Evolutionary conservation across 2,113 vertebrate genomes (phyloP), one percentile per base, ranked within the genome.

Genomic region (Daubentonia madagascariensis): DNA sequence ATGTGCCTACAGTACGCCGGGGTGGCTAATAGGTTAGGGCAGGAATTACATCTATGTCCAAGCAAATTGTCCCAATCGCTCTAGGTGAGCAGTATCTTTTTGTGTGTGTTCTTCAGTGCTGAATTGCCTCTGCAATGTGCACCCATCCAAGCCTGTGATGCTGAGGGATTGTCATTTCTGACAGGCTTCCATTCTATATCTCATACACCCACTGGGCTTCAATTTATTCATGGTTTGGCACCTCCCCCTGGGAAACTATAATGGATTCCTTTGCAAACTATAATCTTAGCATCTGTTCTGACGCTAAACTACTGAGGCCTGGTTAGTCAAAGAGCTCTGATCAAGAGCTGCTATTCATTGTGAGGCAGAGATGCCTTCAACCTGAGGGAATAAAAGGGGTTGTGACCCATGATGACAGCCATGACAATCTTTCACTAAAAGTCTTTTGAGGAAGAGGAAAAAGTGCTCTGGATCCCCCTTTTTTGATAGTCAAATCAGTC

Each of bases 321-420:
- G 48, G 37, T 50, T n/a, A 57, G 6, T 43, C 32, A 40, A 48
- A 76, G 68, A 30, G 48, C 45, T 89, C n/a, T 68, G 45, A 85
- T 81, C 22, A 57, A 57, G 79, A 75, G 37, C 18, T 14, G 4
- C 25, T 67, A 9, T 17, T 57, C 28, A 17, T 10, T 2, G 7
- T 70, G 4, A 32, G 7, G 28, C 8, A 78, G 65, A 32, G 63
- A 48, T 0, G 1, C 11, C 45, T 48, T 50, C 48, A 12, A 23
- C 32, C 18, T 11, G 23, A 28, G 22, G 23, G 5, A 30, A 1
- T 1, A 7, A 20, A 2, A 35, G 12, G n/a, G 32, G 22, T 1
- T 40, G 8, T n/a, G 59, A 48, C 7, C 14, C 52, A 10, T 20
- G 30, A 50, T 12, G 43, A 37, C 9, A 40, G 50, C 37, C 28